These are phyloP conservation scores for Monopterus albus DNA, from an alignment of 2,113 vertebrate species.

Conservation along the genomic window DNA sequence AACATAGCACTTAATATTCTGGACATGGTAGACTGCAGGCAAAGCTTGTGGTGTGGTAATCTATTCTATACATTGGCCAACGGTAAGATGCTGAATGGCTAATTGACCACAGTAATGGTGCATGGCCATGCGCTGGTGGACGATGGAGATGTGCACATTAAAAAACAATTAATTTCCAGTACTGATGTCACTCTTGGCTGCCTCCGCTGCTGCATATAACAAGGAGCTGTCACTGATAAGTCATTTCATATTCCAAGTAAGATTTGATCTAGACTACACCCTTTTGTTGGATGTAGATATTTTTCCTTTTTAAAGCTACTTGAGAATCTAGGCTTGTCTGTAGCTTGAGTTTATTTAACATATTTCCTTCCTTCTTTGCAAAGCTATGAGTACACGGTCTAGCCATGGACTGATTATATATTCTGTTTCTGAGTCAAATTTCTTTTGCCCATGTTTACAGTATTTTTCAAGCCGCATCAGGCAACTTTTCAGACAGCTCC, in stretches of 20 bases:
- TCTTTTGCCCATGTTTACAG: constrained; percentile 30
- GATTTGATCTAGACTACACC: constrained; percentile 53
- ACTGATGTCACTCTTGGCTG: constrained; percentile 78
- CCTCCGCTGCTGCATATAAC: constrained; percentile 70
- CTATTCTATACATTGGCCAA: constrained; percentile 76
- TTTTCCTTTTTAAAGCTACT: neutral
- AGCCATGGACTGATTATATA: constrained; percentile 29
- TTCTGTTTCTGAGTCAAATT: constrained; percentile 34
- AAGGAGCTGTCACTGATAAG: constrained; percentile 79
- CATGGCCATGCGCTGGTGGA: constrained; percentile 73
- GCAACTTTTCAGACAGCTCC: constrained; percentile 34
- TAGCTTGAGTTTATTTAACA: constrained; percentile 6
- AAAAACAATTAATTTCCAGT: constrained; percentile 84
- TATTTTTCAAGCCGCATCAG: constrained; percentile 21
- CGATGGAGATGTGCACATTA: constrained; percentile 79
- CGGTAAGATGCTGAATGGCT: constrained; percentile 75
- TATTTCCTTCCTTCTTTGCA: neutral
- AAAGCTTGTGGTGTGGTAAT: constrained; percentile 70
- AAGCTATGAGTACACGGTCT: constrained; percentile 22
- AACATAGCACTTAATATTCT: constrained; percentile 71
- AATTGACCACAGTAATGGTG: constrained; percentile 83
- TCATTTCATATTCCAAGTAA: constrained; percentile 77
- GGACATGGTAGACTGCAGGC: constrained; percentile 58
- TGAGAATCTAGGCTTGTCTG: neutral
- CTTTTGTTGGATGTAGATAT: constrained; percentile 16